Evolutionary conservation across 2,113 vertebrate genomes (phyloP), one percentile per base, ranked within the genome.

Genomic region (Lampris megalopsis): DNA sequence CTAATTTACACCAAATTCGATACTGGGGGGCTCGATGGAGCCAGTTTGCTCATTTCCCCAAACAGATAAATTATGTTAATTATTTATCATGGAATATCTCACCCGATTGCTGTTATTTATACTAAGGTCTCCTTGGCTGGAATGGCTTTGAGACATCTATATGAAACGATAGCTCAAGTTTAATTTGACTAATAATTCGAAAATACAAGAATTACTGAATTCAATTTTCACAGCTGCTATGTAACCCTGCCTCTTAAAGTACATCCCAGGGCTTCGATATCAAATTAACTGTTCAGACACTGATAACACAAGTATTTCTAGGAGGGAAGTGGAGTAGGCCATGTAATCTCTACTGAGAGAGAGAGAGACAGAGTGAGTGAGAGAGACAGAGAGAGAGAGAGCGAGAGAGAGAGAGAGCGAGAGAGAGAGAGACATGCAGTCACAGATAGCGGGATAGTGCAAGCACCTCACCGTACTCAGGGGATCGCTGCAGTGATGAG

Each of bases 131-230:
- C 50, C 56, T 54, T 67, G 66, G 57, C 74, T 59, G 6, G 43
- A 1, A 10, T 47, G 63, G 71, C 75, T 69, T 43, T 6, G 1
- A 68, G 74, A 75, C 52, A 40, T 71, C 43, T 48, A 76, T 65
- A 63, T 76, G 49, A 69, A 42, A 24, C 24, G 9, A 59, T 7
- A 58, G 24, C 24, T n/a, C 67, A 3, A 10, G 60, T 85, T 76
- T 48, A 64, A 79, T 76, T 70, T 49, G 64, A 82, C 75, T 53
- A 76, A 80, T 82, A 68, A 75, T 79, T 85, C 67, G 79, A 49
- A 73, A 67, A 68, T 76, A 68, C 68, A 73, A 72, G 60, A 86
- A 73, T 56, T 63, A 6, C 60, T 63, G 68, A 68, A 69, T 72
- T 81, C 53, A 69, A 52, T 75, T 71, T 50, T 11, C 41, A 13